Conservation (phyloP, 2,888 invertebrate species). For the Drymonia ruficornis region DNA sequence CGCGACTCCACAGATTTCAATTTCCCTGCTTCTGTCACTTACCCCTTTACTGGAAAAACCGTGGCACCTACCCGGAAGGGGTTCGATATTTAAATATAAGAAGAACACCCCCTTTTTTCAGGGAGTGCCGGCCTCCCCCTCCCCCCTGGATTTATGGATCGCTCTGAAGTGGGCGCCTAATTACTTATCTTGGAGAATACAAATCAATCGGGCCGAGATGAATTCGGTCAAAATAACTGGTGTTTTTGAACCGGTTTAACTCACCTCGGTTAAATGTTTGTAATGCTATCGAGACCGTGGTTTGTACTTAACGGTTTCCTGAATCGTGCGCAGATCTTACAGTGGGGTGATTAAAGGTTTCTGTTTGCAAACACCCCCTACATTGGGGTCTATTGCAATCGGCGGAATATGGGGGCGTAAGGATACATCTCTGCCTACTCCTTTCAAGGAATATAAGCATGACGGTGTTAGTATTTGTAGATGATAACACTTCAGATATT, state of each 20-base stretch:
- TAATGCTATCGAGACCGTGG: constrained; percentile 15
- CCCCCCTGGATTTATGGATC: constrained; percentile 81
- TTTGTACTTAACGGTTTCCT: too few relatives aligned
- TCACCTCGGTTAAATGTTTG: constrained; percentile 20
- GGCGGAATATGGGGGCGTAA: too few relatives aligned
- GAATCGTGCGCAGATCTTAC: too few relatives aligned
- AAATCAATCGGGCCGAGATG: constrained; percentile 74
- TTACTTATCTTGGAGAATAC: constrained; percentile 84
- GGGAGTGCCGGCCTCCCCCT: constrained; percentile 55
- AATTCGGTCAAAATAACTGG: constrained; percentile 37
- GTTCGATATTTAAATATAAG: constrained; percentile 85
- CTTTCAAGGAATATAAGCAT: too few relatives aligned
- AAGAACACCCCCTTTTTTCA: constrained; percentile 83
- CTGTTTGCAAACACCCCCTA: not conserved
- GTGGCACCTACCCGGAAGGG: constrained; percentile 85
- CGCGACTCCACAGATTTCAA: constrained; percentile 45
- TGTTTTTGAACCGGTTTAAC: constrained; percentile 24
- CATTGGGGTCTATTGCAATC: too few relatives aligned
- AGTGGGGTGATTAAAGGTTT: constrained; percentile 1
- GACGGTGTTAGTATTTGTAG: too few relatives aligned
- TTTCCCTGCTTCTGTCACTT: constrained; percentile 82
- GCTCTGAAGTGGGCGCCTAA: constrained; percentile 76
- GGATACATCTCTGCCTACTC: too few relatives aligned
- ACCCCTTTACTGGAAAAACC: constrained; percentile 85
- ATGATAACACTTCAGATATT: too few relatives aligned